A percentile compares a stretch with the other conserved stretches of the same genome.
These are phyloP conservation scores for Parazoanthus swiftii DNA, from an alignment of 92 coral and sea anemone genomes.

Conservation along the genomic window DNA sequence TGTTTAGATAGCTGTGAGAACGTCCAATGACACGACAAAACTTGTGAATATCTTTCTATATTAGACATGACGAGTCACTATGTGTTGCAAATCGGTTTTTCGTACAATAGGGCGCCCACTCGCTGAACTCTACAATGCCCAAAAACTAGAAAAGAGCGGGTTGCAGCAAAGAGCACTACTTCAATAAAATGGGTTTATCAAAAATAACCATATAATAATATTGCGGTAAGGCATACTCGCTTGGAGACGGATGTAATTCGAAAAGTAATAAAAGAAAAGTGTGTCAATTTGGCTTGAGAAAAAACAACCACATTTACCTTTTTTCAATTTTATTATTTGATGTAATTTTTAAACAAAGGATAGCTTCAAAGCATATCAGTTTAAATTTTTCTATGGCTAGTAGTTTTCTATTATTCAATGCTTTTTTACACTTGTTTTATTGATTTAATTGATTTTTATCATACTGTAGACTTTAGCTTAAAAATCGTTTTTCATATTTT, in stretches of 20 bases:
- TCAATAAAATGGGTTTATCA: neutral
- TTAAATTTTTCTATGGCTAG: neutral
- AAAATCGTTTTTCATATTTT: too few species aligned
- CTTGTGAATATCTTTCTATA: neutral
- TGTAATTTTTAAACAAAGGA: too few species aligned
- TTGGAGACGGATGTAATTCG: neutral
- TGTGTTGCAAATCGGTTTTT: neutral
- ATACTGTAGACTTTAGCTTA: neutral
- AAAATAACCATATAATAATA: too few species aligned
- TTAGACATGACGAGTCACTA: too few species aligned
- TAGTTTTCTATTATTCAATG: too few species aligned
- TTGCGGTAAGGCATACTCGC: neutral
- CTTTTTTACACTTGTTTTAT: neutral
- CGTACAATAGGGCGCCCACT: neutral
- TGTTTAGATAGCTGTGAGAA: conserved; percentile 3
- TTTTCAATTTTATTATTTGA: too few species aligned
- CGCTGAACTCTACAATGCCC: neutral
- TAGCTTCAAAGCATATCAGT: neutral
- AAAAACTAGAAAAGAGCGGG: neutral
- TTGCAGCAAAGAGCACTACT: neutral
- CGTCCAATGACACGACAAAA: neutral
- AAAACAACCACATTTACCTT: too few species aligned
- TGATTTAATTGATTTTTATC: too few species aligned
- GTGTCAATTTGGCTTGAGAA: neutral
- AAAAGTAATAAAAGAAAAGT: neutral